phyloP scores from a whole-genome alignment of 2,113 vertebrate genomes.

The Oriolus oriolus region DNA sequence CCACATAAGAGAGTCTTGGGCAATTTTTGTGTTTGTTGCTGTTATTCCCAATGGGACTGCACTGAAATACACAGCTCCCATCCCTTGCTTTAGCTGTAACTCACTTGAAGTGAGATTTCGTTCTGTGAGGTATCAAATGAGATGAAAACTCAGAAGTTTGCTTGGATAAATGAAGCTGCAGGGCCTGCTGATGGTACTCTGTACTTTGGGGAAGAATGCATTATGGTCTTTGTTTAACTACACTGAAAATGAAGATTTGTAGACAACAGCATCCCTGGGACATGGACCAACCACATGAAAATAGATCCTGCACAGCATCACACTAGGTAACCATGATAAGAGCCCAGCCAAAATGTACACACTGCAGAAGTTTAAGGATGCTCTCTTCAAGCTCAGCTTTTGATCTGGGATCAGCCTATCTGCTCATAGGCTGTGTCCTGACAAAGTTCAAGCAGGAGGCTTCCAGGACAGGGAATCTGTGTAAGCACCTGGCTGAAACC shows the following conservation, averaged over 20 bases:
- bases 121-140: background rate
- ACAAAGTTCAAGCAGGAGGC: background rate
- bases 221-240: background rate
- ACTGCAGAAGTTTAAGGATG: background rate
- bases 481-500: background rate
- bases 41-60: background rate
- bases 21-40: background rate
- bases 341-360: background rate
- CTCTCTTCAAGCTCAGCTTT: background rate
- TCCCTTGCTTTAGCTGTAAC: background rate
- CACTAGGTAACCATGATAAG: background rate
- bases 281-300: background rate
- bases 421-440: background rate
- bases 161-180: background rate
- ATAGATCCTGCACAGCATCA: background rate
- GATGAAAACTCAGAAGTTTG: background rate
- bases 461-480: background rate
- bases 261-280: background rate
- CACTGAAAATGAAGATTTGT: background rate
- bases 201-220: background rate
- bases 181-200: background rate
- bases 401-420: background rate
- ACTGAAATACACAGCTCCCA: background rate
- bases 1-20: background rate
- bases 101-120: background rate